phyloP scores from a whole-genome alignment of 2,797 vertebrate species.

The Pelodytes ibericus region DNA sequence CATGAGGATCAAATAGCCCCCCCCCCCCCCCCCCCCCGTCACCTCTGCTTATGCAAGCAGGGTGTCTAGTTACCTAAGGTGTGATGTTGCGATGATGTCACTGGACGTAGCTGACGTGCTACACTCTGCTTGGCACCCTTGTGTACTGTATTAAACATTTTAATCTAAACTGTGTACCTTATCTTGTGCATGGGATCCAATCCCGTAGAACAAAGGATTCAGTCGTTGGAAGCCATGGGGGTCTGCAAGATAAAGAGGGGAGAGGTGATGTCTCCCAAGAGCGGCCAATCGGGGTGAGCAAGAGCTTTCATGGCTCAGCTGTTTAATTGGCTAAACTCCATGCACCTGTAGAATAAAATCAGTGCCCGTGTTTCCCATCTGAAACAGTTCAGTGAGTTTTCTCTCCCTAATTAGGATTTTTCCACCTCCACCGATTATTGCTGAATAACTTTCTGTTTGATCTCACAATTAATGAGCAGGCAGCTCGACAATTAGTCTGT shows the following conservation, averaged over 20 bases:
- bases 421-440: constrained; percentile 54
- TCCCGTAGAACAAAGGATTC: background rate
- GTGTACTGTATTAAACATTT: background rate
- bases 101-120: no score
- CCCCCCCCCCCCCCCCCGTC: no score
- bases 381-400: constrained; percentile 50
- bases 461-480: constrained; percentile 57
- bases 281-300: background rate
- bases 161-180: background rate
- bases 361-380: constrained; percentile 37
- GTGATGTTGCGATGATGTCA: no score
- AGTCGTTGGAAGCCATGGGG: background rate
- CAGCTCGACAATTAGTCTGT: constrained; percentile 56
- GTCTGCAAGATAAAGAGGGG: background rate
- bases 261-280: constrained; percentile 11
- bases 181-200: no score
- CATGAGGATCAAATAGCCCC: no score
- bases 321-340: constrained; percentile 36
- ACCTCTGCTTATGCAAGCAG: no score
- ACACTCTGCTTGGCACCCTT: no score
- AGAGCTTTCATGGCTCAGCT: constrained; percentile 20
- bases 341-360: constrained; percentile 44
- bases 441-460: constrained; percentile 57
- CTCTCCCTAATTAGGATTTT: constrained; percentile 55
- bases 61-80: no score